Evolutionary conservation across 2,888 invertebrate species (phyloP), one percentile per base, ranked within the genome.

Genomic region (Meta bourneti): DNA sequence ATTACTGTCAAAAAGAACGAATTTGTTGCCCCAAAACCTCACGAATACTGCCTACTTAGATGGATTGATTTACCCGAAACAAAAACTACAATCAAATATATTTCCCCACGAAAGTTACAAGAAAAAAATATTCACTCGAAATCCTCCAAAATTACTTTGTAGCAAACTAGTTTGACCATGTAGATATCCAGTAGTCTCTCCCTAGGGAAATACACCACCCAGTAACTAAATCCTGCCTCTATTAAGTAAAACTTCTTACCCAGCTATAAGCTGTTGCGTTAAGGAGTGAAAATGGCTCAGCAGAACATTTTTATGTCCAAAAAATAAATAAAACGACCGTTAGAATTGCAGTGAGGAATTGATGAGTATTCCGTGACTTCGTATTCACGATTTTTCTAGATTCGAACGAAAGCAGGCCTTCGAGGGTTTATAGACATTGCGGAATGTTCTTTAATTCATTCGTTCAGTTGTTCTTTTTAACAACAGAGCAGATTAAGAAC

Each of bases 311-410:
- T 69, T 20, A 72, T 34, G 48, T 48, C 20, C 48, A 79, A 75
- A 61, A 16, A 52, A 69, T 9, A 77, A 61, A 86, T 6, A 51
- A 79, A 48, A 52, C 54, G 71, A 77, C 77, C 77, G 70, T 89
- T 71, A 89, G 75, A 61, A 34, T 52, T 19, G 19, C 19, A 89
- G 70, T 19, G 69, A 20, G 61, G 49, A 51, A n/a, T 52, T 89
- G 88, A 89, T 89, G 88, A 61, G 75, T 13, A 61, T 89, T 89
- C 54, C 88, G 88, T 89, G 88, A 89, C 88, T n/a, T 13, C 69
- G 9, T 16, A 8, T 75, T 82, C 88, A 89, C 88, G 88, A 81
- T 81, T 82, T 51, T n/a, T 11, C 80, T 34, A 87, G 80, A 87
- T 87, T 75, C 75, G 49, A 75, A 75, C 49, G 48, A 75, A 70